A percentile compares a stretch with the other conserved stretches of the same genome.
These are phyloP conservation scores for Cochlearius cochlearius DNA, from an alignment of 2,113 vertebrate species.

Conservation along the genomic window DNA sequence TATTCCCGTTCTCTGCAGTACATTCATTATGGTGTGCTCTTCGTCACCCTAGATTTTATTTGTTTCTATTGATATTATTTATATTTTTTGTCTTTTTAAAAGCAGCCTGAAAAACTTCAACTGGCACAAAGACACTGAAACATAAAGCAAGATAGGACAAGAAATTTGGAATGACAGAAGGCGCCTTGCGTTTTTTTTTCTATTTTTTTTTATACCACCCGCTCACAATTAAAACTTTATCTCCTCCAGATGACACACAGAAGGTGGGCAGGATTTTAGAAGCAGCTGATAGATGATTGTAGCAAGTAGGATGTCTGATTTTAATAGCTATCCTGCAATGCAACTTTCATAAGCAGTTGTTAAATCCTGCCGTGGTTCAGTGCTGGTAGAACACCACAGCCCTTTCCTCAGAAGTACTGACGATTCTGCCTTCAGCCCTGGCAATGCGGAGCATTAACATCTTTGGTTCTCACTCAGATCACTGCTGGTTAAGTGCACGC, in stretches of 20 bases:
- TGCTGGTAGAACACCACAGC: not conserved
- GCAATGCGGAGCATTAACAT: not conserved
- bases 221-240: conserved; percentile 30
- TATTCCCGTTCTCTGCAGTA: not conserved
- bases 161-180: conserved; percentile 16
- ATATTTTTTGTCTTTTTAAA: not conserved
- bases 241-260: conserved; percentile 21
- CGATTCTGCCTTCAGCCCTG: not conserved
- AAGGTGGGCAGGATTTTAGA: conserved; percentile 35
- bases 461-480: not conserved
- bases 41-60: not conserved
- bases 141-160: not conserved
- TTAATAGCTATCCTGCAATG: not conserved
- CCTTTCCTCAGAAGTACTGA: not conserved
- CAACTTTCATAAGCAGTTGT: not conserved
- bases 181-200: not conserved
- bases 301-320: conserved; percentile 28
- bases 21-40: not conserved
- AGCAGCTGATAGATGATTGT: conserved; percentile 6
- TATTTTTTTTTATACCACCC: not conserved
- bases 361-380: not conserved
- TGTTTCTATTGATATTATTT: conserved; percentile 1
- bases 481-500: not conserved
- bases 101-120: not conserved
- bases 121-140: not conserved